Conservation (phyloP, 2,113 vertebrate species). For the Mungos mungo region DNA sequence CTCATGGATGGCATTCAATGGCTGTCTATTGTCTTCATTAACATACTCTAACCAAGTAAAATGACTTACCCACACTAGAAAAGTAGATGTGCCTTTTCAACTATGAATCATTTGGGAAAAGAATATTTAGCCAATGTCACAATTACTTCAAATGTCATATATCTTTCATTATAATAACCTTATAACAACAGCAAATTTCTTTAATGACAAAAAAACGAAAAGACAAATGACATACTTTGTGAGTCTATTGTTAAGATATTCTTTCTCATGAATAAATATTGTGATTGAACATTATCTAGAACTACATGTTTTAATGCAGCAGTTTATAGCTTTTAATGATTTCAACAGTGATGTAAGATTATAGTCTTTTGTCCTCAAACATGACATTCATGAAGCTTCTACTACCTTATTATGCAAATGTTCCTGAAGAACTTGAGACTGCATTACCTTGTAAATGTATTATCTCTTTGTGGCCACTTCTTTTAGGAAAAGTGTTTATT, state of each 20-base stretch:
- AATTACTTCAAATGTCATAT: constrained; percentile 35
- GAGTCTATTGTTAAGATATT: constrained; percentile 29
- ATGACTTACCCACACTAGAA: background rate
- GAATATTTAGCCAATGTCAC: constrained; percentile 26
- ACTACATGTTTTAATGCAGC: background rate
- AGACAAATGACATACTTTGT: constrained; percentile 51
- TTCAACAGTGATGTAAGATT: constrained; percentile 60
- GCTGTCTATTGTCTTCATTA: background rate
- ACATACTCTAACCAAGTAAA: background rate
- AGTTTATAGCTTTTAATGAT: constrained; percentile 61
- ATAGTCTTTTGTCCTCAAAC: constrained; percentile 56
- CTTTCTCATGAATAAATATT: constrained; percentile 68
- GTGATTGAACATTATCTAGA: constrained; percentile 62
- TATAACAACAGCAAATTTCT: constrained; percentile 54
- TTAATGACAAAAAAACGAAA: constrained; percentile 43
- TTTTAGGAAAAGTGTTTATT: constrained; percentile 42
- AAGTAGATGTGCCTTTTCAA: background rate
- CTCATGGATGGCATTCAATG: background rate
- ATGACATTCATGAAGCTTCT: constrained; percentile 5
- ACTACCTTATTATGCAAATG: constrained; percentile 53
- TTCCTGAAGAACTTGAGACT: background rate
- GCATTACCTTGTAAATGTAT: constrained; percentile 27
- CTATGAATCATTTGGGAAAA: background rate
- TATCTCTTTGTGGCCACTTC: background rate
- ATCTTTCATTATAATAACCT: constrained; percentile 48